Base-by-base conservation (phyloP, 2,888 invertebrate species). In the Smittia sp. region DNA sequence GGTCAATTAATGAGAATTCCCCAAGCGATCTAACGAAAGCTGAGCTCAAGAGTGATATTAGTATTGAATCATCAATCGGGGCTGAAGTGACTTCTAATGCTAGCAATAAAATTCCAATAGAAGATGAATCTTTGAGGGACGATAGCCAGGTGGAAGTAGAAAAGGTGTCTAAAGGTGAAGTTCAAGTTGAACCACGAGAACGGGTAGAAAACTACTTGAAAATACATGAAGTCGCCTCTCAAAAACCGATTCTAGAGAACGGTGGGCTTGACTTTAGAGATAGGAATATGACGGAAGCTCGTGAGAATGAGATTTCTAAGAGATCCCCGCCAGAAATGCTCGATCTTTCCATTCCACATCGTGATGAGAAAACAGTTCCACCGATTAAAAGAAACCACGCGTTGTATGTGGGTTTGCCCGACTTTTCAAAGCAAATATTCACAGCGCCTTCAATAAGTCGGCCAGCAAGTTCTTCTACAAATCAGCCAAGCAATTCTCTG, bases 401-500 rank as follows among this genome's bases (percentile, higher is more conserved):
- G 22, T 25, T 72, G 4, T 72, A 72, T n/a, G 41, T 72, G 15
- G 62, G 62, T 6, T 25, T 72, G 22, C 72, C 72, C n/a, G 72
- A 72, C n/a, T 72, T 72, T 32, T 62, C 72, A 6, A 72, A 72
- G 62, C 58, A 72, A 72, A 72, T 72, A 22, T 72, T 62, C 38
- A 15, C 72, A n/a, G 72, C 72, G 32, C 72, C 72, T 22, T 72
- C 62, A 38, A 72, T 72, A 20, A 62, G 22, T 62, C 38, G 39
- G 15, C 11, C 46, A 6, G 15, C 46, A n/a, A 11, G 15, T 15
- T n/a, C 46, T n/a, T n/a, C 46, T 13, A 46, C 46, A 11, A n/a
- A 3, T 11, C 15, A 11, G 2, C 11, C 11, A 11, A 46, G n/a
- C 15, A 46, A 46, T 46, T n/a, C 11, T 46, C 15, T 46, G 11